Evolutionary conservation across 37 sponge, comb jelly and placozoan species (phyloP), one percentile per base, ranked within the genome.

Genomic region (Aphrocallistes beatrix): DNA sequence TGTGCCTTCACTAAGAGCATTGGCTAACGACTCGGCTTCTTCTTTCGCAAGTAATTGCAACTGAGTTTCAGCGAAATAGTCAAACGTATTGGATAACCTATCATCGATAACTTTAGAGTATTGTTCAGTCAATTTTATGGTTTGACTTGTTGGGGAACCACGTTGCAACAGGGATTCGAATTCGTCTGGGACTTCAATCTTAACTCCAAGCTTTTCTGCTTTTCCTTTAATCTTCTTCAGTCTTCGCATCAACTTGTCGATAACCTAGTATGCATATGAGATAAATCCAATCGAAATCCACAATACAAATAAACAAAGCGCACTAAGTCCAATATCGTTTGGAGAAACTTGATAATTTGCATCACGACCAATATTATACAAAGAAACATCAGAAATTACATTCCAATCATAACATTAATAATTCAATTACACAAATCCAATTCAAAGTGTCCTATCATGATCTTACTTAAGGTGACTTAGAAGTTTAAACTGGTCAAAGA

Each of bases 11-110:
- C 75, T 60, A 3, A 60, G 75, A 8, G 75, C 75, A 30, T 60
- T 60, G 34, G 75, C 75, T 60, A 60, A 30, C 8, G 75, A 60
- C 34, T 60, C 75, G 75, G 75, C 75, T 60, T 60, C 75, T 60
- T 60, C 75, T 60, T 60, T 60, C 75, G 75, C 75, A 60, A 60
- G 75, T 60, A 60, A 60, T 60, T 60, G 75, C 75, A 60, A 13
- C n/a, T 60, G 75, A 25, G 75, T 60, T 60, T 60, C 75, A 19
- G 75, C 75, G 75, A 60, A 60, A 60, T 60, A 60, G 75, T 60
- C 75, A 1, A 60, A 60, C 10, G 75, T 60, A 30, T 60, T 60
- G 75, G 75, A 60, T 60, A 60, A 60, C n/a, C 75, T 60, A 60
- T 60, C 75, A 60, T 60, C 75, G 75, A 60, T 60, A 60, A 60